phyloP scores from a whole-genome alignment of 2,888 invertebrate species.

The Sialis fuliginosa region DNA sequence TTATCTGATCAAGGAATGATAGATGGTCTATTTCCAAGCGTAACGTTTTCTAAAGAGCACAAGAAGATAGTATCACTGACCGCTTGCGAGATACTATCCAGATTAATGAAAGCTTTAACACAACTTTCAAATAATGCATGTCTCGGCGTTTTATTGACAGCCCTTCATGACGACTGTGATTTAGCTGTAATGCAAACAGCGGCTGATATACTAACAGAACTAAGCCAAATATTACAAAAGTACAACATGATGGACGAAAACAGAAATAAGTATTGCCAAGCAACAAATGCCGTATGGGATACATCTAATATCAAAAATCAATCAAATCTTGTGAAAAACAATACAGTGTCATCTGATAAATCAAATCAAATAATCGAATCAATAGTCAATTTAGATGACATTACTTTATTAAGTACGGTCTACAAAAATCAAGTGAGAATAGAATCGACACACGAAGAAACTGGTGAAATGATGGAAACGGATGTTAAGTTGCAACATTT shows the following conservation, averaged over 20 bases:
- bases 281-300: slow-evolving; percentile 2
- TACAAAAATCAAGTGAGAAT: slow-evolving; percentile 33
- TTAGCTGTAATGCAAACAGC: slow-evolving; percentile 48
- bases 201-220: slow-evolving; percentile 31
- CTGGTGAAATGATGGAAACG: slow-evolving; percentile 18
- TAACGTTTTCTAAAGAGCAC: slow-evolving; percentile 62
- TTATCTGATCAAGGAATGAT: slow-evolving; percentile 67
- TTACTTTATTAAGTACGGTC: slow-evolving; percentile 39
- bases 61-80: slow-evolving; percentile 60
- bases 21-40: slow-evolving; percentile 58
- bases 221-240: slow-evolving; percentile 34
- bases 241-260: slow-evolving; percentile 29
- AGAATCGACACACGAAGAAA: slow-evolving; percentile 11
- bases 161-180: slow-evolving; percentile 51
- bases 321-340: not conserved
- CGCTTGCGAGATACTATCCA: slow-evolving; percentile 41
- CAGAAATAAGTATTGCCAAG: slow-evolving; percentile 4
- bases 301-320: not conserved
- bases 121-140: slow-evolving; percentile 52
- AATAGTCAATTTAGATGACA: slow-evolving; percentile 42
- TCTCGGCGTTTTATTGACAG: slow-evolving; percentile 45
- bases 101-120: slow-evolving; percentile 45
- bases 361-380: slow-evolving; percentile 37
- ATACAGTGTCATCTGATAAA: slow-evolving; percentile 13
- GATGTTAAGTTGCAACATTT: slow-evolving; percentile 17